These are phyloP conservation scores for Rhea americana DNA, from an alignment of 2,113 vertebrate genomes.

Conservation along the genomic window DNA sequence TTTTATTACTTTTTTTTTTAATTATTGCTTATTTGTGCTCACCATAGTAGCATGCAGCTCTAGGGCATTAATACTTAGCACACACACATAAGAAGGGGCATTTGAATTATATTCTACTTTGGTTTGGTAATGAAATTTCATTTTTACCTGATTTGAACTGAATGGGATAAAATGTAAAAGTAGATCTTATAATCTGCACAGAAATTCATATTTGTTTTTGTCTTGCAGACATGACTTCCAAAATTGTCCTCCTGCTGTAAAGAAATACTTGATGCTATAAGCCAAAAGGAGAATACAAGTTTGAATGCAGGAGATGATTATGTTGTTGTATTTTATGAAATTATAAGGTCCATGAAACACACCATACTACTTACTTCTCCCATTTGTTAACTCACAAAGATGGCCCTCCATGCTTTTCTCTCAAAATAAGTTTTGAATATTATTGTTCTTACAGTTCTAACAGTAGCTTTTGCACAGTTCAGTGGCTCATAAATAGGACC, in stretches of 20 bases:
- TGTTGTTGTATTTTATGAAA: not conserved
- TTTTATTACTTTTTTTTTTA: not conserved
- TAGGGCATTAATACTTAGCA: not conserved
- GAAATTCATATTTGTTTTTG: not conserved
- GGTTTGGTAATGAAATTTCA: not conserved
- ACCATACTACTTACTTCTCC: not conserved
- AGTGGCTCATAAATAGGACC: not conserved
- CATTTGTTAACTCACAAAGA: not conserved
- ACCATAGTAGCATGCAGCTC: not conserved
- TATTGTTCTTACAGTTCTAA: not conserved
- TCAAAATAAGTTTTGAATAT: not conserved
- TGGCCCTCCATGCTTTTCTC: not conserved
- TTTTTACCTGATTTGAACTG: not conserved
- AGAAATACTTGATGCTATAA: not conserved
- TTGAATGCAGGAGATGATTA: not conserved
- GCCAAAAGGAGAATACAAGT: not conserved
- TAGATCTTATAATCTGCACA: not conserved
- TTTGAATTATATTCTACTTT: not conserved
- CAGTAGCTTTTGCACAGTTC: not conserved
- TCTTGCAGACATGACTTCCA: not conserved
- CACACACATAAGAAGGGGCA: not conserved
- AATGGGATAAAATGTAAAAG: not conserved
- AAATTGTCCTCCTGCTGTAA: not conserved
- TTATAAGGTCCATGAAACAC: not conserved
- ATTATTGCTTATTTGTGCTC: not conserved